A percentile compares a stretch with the other conserved stretches of the same genome.
Conservation (phyloP, 2,797 vertebrate species). For the Pseudochromis fuscus region DNA sequence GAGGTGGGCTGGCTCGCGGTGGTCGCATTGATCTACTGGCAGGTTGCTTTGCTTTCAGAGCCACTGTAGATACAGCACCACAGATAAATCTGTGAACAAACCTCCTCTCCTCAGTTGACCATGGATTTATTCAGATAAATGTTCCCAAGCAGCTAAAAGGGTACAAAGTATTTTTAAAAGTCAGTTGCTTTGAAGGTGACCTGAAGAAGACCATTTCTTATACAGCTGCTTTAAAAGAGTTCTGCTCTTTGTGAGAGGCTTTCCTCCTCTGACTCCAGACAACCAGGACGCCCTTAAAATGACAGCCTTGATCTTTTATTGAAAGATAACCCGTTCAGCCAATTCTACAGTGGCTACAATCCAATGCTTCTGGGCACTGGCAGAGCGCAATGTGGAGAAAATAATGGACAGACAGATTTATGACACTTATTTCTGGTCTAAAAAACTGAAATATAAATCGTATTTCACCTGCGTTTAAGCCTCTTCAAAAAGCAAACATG, state of each 20-base stretch:
- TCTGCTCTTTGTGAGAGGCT: background rate
- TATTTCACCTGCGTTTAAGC: background rate
- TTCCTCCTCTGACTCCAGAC: background rate
- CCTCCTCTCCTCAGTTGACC: background rate
- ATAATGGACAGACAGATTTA: background rate
- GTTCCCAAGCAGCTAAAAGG: conserved; percentile 3
- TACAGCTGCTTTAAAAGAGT: background rate
- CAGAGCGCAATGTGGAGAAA: background rate
- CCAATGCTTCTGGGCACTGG: background rate
- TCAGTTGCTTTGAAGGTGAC: background rate
- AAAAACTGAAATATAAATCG: background rate
- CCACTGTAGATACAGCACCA: conserved; percentile 7
- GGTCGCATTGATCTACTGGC: conserved; percentile 14
- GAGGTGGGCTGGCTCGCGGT: conserved; percentile 1
- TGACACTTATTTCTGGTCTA: background rate
- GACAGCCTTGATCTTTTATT: background rate
- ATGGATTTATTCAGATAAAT: conserved; percentile 1
- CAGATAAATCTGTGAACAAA: conserved; percentile 2
- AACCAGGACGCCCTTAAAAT: background rate
- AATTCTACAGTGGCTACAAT: background rate
- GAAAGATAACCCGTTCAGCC: background rate
- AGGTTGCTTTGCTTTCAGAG: conserved; percentile 28
- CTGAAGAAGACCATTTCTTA: background rate
- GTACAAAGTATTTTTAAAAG: background rate
- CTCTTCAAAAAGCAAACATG: background rate